phyloP scores from a whole-genome alignment of 2,888 invertebrate species.

The Microplitis deprimator region DNA sequence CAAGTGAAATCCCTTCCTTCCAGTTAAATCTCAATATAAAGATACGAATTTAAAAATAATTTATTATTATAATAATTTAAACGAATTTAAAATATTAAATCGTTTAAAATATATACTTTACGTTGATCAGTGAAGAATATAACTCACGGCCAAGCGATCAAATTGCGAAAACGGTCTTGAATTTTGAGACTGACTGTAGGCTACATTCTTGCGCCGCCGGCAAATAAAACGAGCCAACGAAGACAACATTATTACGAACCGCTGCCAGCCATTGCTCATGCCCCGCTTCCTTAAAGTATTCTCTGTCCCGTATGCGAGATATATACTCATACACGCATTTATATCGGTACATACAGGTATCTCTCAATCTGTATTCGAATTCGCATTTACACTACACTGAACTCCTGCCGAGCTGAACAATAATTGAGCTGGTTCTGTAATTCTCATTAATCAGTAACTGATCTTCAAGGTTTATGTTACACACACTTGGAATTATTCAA shows the following conservation, averaged over 20 bases:
- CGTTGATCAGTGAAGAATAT: slow-evolving; percentile 5
- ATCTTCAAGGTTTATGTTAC: slow-evolving; percentile 6
- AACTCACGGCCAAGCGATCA: slow-evolving; percentile 13
- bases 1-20: too few relatives aligned
- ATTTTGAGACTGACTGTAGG: slow-evolving; percentile 71
- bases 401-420: slow-evolving; percentile 53
- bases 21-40: too few relatives aligned
- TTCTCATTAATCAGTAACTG: slow-evolving; percentile 42
- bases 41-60: background rate
- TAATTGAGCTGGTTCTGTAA: slow-evolving; percentile 62
- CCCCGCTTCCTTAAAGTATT: slow-evolving; percentile 64
- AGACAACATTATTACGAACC: slow-evolving; percentile 71
- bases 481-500: slow-evolving; percentile 5
- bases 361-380: slow-evolving; percentile 4
- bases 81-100: background rate
- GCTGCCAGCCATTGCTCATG: slow-evolving; percentile 70
- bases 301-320: slow-evolving; percentile 41
- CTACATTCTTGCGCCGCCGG: slow-evolving; percentile 70
- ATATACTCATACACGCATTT: slow-evolving; percentile 41
- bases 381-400: slow-evolving; percentile 29
- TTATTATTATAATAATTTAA: background rate
- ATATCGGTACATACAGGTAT: slow-evolving; percentile 19
- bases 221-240: slow-evolving; percentile 69
- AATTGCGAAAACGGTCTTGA: slow-evolving; percentile 61
- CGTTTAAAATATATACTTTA: background rate